A percentile compares a stretch with the other conserved stretches of the same genome.
Conservation (phyloP, 1,140 invertebrate genomes). For the Drosophila subpulchrella region DNA sequence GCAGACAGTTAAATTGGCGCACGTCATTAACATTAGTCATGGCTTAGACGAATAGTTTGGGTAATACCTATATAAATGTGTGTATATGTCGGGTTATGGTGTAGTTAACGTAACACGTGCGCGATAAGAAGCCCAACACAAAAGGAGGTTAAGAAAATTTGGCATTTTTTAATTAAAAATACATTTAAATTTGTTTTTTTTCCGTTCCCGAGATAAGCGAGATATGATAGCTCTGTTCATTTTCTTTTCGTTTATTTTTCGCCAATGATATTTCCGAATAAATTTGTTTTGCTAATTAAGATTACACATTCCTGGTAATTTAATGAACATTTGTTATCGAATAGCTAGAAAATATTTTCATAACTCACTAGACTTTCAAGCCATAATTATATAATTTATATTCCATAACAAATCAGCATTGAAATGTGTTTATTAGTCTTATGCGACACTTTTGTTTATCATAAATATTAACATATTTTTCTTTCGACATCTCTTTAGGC, state of each 20-base stretch:
- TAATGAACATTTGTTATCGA: constrained; percentile 17
- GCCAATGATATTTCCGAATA: constrained; percentile 19
- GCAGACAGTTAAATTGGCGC: constrained; percentile 49
- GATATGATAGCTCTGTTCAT: constrained; percentile 34
- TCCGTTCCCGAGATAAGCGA: constrained; percentile 27
- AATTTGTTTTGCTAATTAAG: constrained; percentile 38
- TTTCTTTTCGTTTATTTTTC: constrained; percentile 16
- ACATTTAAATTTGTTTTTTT: constrained; percentile 24
- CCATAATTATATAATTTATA: constrained; percentile 42
- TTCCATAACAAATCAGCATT: constrained; percentile 39
- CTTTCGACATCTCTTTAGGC: constrained; percentile 89
- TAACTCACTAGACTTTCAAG: constrained; percentile 22
- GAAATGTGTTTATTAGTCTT: constrained; percentile 35
- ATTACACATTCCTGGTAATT: constrained; percentile 14
- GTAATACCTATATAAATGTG: constrained; percentile 3
- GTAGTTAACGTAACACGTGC: constrained; percentile 43
- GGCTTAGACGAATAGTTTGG: constrained; percentile 31
- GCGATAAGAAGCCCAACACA: constrained; percentile 40
- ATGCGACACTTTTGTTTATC: constrained; percentile 8
- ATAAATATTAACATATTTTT: constrained; percentile 18
- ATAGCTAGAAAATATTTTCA: constrained; percentile 6
- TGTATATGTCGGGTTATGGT: constrained; percentile 11
- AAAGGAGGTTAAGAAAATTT: constrained; percentile 42
- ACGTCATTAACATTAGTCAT: constrained; percentile 72
- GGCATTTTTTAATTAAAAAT: constrained; percentile 53